These are phyloP conservation scores for Otus scops DNA, from an alignment of 2,797 vertebrate species.

Conservation along the genomic window DNA sequence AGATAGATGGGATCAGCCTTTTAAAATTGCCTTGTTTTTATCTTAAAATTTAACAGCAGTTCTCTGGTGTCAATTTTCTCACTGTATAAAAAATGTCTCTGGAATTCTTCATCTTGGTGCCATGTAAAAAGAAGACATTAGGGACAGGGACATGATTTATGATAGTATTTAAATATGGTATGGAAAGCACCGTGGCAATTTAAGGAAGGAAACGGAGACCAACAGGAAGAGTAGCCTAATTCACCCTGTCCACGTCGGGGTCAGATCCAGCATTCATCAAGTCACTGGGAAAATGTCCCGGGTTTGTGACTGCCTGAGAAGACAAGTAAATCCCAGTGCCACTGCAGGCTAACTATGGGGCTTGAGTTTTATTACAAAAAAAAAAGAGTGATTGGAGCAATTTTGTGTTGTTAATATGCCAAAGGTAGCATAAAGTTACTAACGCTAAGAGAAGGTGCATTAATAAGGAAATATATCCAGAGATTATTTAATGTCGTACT, in stretches of 20 bases:
- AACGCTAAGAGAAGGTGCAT: background rate
- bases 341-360: background rate
- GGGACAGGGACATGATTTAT: background rate
- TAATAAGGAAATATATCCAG: background rate
- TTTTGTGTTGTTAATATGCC: background rate
- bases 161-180: background rate
- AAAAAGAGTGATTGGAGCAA: background rate
- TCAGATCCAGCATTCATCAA: background rate
- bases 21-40: background rate
- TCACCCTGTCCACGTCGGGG: rapidly evolving
- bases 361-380: background rate
- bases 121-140: background rate
- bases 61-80: background rate
- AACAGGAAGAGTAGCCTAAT: background rate
- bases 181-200: background rate
- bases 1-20: background rate
- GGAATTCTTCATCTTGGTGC: background rate
- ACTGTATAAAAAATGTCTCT: background rate
- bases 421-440: background rate
- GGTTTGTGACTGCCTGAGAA: background rate
- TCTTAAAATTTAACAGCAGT: background rate
- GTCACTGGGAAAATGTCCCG: background rate
- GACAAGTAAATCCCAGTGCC: background rate
- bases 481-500: background rate
- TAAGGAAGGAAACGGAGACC: background rate